phyloP scores from a whole-genome alignment of 2,888 invertebrate species.

The Matsumyia berberina region DNA sequence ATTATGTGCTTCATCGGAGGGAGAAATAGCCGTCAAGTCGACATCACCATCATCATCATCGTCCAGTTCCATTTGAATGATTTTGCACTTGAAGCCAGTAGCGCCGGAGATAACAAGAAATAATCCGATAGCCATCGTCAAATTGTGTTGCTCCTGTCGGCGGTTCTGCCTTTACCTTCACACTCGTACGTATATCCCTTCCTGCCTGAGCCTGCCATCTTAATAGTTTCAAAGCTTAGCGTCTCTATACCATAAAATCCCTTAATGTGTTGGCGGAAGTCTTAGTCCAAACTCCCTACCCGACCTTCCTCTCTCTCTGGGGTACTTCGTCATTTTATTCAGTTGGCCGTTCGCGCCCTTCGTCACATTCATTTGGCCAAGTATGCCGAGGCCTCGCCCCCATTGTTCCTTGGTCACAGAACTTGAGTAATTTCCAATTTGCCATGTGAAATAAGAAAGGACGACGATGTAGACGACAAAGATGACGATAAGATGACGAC shows the following conservation, averaged over 20 bases:
- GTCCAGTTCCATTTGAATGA: constrained; percentile 53
- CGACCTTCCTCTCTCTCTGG: neutral
- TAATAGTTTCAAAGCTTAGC: constrained; percentile 70
- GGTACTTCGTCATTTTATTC: constrained; percentile 65
- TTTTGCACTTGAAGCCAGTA: constrained; percentile 47
- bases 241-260: constrained; percentile 65
- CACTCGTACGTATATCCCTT: constrained; percentile 10
- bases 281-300: constrained; percentile 25
- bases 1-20: constrained; percentile 76
- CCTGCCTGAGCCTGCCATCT: constrained; percentile 24
- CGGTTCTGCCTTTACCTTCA: constrained; percentile 40
- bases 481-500: constrained; percentile 27
- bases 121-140: constrained; percentile 66
- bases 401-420: constrained; percentile 54
- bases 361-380: constrained; percentile 14
- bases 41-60: constrained; percentile 68
- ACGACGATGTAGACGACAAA: constrained; percentile 43
- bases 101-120: constrained; percentile 54
- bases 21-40: constrained; percentile 74
- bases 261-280: constrained; percentile 69
- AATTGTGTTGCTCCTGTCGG: constrained; percentile 27
- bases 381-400: constrained; percentile 10
- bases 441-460: constrained; percentile 71
- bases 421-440: constrained; percentile 76
- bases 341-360: constrained; percentile 43